Evolutionary conservation across 2,797 vertebrate genomes (phyloP).

Genomic region (Labroides dimidiatus): DNA sequence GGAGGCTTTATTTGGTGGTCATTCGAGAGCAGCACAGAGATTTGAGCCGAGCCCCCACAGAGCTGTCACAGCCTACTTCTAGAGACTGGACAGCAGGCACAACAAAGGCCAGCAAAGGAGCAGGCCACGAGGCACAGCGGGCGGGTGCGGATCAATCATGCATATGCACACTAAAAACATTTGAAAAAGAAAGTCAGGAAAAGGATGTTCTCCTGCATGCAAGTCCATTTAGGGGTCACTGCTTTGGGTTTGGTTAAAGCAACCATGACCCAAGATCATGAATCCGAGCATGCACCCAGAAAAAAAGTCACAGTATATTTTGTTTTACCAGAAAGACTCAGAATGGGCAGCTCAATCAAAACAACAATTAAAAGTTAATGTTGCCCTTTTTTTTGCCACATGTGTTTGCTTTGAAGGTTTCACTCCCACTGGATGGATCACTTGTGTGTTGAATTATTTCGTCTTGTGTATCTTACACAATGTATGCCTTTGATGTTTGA

Average conservation of each 20-base stretch:
- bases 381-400: slow-evolving; percentile 31
- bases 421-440: slow-evolving; percentile 31
- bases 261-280: not conserved
- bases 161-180: not conserved
- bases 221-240: not conserved
- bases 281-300: not conserved
- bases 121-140: slow-evolving; percentile 8
- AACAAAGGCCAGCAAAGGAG: slow-evolving; percentile 14
- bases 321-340: slow-evolving; percentile 24
- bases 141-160: slow-evolving; percentile 6
- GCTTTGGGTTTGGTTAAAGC: not conserved
- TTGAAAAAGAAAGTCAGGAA: not conserved
- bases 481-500: slow-evolving; percentile 61
- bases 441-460: slow-evolving; percentile 41
- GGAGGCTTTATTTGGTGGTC: slow-evolving; percentile 41
- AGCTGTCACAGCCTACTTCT: slow-evolving; percentile 40
- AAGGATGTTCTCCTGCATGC: not conserved
- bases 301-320: not conserved
- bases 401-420: slow-evolving; percentile 59
- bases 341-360: slow-evolving; percentile 33
- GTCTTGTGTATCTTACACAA: slow-evolving; percentile 30
- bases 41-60: slow-evolving; percentile 26
- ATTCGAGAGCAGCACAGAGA: slow-evolving; percentile 37
- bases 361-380: slow-evolving; percentile 65
- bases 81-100: slow-evolving; percentile 12